Conservation (phyloP, 2,888 invertebrate species). For the Stenoptilia bipunctidactyla region DNA sequence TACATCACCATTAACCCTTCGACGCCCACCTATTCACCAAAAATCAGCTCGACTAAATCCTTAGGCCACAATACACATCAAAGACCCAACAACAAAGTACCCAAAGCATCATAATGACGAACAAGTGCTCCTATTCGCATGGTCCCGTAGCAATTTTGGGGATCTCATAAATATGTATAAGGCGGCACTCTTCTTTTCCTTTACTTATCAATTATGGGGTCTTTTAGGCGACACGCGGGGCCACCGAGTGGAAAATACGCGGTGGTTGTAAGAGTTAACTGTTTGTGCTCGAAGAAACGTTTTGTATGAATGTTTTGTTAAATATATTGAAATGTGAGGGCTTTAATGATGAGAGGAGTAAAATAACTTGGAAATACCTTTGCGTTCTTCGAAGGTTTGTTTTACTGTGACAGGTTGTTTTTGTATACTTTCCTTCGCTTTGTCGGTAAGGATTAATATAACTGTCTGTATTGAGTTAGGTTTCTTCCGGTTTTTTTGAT, state of each 20-base stretch:
- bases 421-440: too few relatives aligned
- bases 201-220: slow-evolving; percentile 71
- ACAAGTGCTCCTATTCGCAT: slow-evolving; percentile 65
- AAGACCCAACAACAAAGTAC: slow-evolving; percentile 62
- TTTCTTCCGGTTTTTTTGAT: too few relatives aligned
- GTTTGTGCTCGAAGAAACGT: slow-evolving; percentile 19
- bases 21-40: too few relatives aligned
- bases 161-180: slow-evolving; percentile 67
- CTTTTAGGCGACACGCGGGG: slow-evolving; percentile 55
- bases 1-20: too few relatives aligned
- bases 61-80: slow-evolving; percentile 48
- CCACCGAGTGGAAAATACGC: slow-evolving; percentile 40
- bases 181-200: slow-evolving; percentile 64
- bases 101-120: slow-evolving; percentile 65
- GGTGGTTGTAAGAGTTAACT: slow-evolving; percentile 49
- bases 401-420: too few relatives aligned
- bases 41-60: slow-evolving; percentile 43
- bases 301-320: slow-evolving; percentile 20
- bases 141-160: slow-evolving; percentile 64
- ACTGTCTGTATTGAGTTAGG: too few relatives aligned
- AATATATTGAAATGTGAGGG: slow-evolving; percentile 7
- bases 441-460: too few relatives aligned
- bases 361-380: too few relatives aligned
- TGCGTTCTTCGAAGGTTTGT: too few relatives aligned
- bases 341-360: background rate